Percentiles rank a stretch among this genome's conserved stretches.
Evolutionary conservation across 2,888 invertebrate genomes (phyloP).

Genomic region (Conchocele bisecta): DNA sequence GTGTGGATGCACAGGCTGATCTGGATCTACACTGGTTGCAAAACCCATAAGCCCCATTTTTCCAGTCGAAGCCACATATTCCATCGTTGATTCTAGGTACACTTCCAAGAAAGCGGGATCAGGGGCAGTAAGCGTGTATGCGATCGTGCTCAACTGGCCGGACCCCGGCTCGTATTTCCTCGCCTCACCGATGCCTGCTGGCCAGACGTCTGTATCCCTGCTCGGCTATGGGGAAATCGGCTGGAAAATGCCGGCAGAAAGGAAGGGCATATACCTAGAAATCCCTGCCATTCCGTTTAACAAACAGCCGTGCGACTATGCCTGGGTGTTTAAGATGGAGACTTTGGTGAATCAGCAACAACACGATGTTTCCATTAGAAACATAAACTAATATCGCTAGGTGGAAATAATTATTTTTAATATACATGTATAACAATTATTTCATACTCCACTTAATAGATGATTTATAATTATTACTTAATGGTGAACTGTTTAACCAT

Average conservation of each 20-base stretch:
- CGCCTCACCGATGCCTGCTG: constrained; percentile 81
- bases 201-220: constrained; percentile 82
- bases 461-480: too few relatives aligned
- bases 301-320: constrained; percentile 66
- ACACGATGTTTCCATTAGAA: too few relatives aligned
- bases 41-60: too few relatives aligned
- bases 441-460: too few relatives aligned
- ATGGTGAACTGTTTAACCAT: too few relatives aligned
- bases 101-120: constrained; percentile 65
- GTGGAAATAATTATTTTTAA: too few relatives aligned
- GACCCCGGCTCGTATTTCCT: constrained; percentile 84
- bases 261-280: constrained; percentile 63
- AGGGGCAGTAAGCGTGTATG: constrained; percentile 85
- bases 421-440: too few relatives aligned
- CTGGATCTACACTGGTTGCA: too few relatives aligned
- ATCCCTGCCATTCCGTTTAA: constrained; percentile 67
- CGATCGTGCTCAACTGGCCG: constrained; percentile 89
- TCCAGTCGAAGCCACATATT: too few relatives aligned
- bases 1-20: too few relatives aligned
- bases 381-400: too few relatives aligned
- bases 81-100: constrained; percentile 74
- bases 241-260: constrained; percentile 33
- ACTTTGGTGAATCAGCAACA: not conserved
- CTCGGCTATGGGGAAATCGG: constrained; percentile 83
- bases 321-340: constrained; percentile 71